Conservation (phyloP, 2,797 vertebrate species). For the Xiphophorus birchmanni region DNA sequence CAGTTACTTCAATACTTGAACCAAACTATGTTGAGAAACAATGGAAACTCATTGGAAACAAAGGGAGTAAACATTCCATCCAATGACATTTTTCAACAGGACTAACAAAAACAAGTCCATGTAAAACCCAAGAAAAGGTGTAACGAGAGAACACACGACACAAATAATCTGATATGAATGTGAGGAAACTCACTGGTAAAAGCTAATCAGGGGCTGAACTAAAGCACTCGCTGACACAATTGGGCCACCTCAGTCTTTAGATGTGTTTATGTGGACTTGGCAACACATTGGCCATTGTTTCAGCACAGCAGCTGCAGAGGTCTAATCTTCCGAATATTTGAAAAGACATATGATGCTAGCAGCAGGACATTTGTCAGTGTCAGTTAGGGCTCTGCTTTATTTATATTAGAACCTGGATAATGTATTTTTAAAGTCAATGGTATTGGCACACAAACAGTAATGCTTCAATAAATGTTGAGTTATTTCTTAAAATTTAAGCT, state of each 20-base stretch:
- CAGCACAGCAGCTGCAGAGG: conserved; percentile 52
- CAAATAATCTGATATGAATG: not conserved
- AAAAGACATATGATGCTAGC: conserved; percentile 27
- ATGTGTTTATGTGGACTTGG: conserved; percentile 24
- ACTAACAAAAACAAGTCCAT: not conserved
- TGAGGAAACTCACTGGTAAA: conserved; percentile 23
- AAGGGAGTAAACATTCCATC: not conserved
- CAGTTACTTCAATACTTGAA: not conserved
- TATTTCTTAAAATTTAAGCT: not conserved
- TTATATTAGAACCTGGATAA: conserved; percentile 1
- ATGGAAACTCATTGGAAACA: not conserved
- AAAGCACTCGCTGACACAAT: conserved; percentile 31
- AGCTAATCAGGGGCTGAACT: conserved; percentile 28
- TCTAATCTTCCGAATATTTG: conserved; percentile 32
- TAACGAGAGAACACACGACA: not conserved
- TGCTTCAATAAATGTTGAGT: not conserved
- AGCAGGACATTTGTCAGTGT: conserved; percentile 14
- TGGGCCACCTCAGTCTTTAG: conserved; percentile 32
- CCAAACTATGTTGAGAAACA: not conserved
- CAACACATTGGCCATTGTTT: conserved; percentile 48
- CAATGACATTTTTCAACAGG: not conserved
- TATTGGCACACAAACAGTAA: not conserved
- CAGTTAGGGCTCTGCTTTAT: conserved; percentile 8
- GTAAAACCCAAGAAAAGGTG: not conserved
- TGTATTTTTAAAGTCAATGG: not conserved